A percentile compares a stretch with the other conserved stretches of the same genome.
Evolutionary conservation across 2,113 vertebrate species (phyloP).

Genomic region (Perca schrenkii): DNA sequence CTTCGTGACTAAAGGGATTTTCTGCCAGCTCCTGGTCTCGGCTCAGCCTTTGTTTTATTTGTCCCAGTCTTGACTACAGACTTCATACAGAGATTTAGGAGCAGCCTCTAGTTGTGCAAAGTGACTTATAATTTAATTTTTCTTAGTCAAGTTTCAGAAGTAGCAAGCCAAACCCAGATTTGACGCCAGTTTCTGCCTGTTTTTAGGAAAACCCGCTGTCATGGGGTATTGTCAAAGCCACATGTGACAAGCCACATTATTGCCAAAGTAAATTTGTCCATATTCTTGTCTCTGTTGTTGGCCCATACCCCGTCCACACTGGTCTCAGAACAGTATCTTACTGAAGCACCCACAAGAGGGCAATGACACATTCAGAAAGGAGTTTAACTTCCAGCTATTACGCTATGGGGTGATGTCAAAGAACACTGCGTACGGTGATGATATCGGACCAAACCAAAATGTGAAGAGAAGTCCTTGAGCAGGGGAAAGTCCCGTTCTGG

Average conservation of each 20-base stretch:
- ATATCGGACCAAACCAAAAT: slow-evolving; percentile 52
- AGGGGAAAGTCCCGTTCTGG: slow-evolving; percentile 67
- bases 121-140: slow-evolving; percentile 45
- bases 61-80: slow-evolving; percentile 30
- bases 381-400: slow-evolving; percentile 4
- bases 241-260: slow-evolving; percentile 60
- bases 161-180: slow-evolving; percentile 23
- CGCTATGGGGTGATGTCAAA: slow-evolving; percentile 36
- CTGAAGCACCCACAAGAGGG: slow-evolving; percentile 63
- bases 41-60: slow-evolving; percentile 43
- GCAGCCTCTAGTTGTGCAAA: slow-evolving; percentile 22
- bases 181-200: slow-evolving; percentile 37
- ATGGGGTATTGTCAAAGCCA: slow-evolving; percentile 42
- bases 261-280: slow-evolving; percentile 46
- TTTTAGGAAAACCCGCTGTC: slow-evolving; percentile 48
- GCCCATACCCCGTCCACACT: slow-evolving; percentile 10
- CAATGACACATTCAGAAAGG: slow-evolving; percentile 55
- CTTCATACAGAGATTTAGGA: slow-evolving; percentile 29
- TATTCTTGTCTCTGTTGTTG: slow-evolving; percentile 41
- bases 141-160: slow-evolving; percentile 40
- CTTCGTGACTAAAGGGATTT: slow-evolving; percentile 64
- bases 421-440: slow-evolving; percentile 46
- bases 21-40: slow-evolving; percentile 63
- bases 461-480: slow-evolving; percentile 50
- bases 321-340: slow-evolving; percentile 13